These are phyloP conservation scores for Aleiodes sp. DNA, from an alignment of 1,140 invertebrate species.

Conservation along the genomic window DNA sequence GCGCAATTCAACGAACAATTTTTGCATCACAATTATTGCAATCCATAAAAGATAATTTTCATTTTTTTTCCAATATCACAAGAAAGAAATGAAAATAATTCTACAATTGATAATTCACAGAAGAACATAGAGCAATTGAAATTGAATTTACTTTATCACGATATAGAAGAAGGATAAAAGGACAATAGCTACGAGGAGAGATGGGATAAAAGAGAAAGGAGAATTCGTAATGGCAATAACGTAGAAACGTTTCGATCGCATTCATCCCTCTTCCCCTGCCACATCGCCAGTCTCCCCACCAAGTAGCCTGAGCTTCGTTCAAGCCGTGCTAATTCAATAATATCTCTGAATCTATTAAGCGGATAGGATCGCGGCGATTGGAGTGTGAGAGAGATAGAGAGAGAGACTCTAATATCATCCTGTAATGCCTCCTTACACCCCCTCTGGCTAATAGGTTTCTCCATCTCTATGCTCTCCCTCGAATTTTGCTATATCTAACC, in stretches of 20 bases:
- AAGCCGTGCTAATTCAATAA: slow-evolving; percentile 55
- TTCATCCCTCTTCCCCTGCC: background rate
- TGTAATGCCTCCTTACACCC: slow-evolving; percentile 32
- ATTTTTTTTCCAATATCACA: too few relatives aligned
- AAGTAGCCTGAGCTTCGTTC: slow-evolving; percentile 47
- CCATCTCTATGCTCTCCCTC: slow-evolving; percentile 4
- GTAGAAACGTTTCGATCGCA: slow-evolving; percentile 24
- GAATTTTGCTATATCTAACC: slow-evolving; percentile 16
- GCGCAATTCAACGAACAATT: too few relatives aligned
- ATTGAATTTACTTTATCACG: background rate
- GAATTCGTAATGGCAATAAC: slow-evolving; percentile 28
- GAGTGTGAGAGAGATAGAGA: too few relatives aligned
- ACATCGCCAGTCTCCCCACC: background rate
- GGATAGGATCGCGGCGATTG: slow-evolving; percentile 45
- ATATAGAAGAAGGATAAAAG: too few relatives aligned
- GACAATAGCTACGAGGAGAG: background rate
- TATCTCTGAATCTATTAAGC: slow-evolving; percentile 56
- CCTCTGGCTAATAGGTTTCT: slow-evolving; percentile 7
- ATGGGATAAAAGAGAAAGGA: background rate
- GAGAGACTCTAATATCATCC: slow-evolving; percentile 39
- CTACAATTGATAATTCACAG: too few relatives aligned
- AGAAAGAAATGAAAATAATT: too few relatives aligned
- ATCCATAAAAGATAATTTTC: too few relatives aligned
- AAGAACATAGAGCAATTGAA: background rate
- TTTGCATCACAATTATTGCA: too few relatives aligned